A percentile compares a stretch with the other conserved stretches of the same genome.
phyloP scores from a whole-genome alignment of 2,888 invertebrate genomes.

The Synergus gifuensis region DNA sequence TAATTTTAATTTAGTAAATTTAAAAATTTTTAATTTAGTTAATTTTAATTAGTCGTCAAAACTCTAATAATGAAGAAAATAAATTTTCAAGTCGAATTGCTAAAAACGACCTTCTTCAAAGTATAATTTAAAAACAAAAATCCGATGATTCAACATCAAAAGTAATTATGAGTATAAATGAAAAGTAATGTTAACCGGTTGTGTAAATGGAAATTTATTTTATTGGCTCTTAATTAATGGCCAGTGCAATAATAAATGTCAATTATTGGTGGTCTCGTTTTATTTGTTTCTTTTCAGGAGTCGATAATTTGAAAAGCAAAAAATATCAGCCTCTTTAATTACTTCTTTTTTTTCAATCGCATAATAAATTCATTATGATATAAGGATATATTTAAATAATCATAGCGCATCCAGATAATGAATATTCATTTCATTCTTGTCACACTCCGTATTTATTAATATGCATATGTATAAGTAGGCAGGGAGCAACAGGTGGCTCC shows the following conservation, averaged over 20 bases:
- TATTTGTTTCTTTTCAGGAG: background rate
- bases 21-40: too few relatives aligned
- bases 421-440: constrained; percentile 38
- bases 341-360: background rate
- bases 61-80: background rate
- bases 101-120: background rate
- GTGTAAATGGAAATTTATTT: too few relatives aligned
- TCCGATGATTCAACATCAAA: background rate
- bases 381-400: constrained; percentile 25
- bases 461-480: constrained; percentile 2
- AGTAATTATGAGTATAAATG: background rate
- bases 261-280: background rate
- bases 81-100: background rate
- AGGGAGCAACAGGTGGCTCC: constrained; percentile 21
- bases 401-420: constrained; percentile 1
- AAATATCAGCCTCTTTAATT: background rate
- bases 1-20: background rate
- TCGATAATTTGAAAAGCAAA: background rate
- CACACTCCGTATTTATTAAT: constrained; percentile 19
- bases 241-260: background rate
- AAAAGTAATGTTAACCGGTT: background rate
- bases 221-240: background rate
- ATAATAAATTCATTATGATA: constrained; percentile 19
- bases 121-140: background rate
- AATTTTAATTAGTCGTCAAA: background rate